Conservation (phyloP, 2,113 vertebrate species). For the Melanocharis versteri region DNA sequence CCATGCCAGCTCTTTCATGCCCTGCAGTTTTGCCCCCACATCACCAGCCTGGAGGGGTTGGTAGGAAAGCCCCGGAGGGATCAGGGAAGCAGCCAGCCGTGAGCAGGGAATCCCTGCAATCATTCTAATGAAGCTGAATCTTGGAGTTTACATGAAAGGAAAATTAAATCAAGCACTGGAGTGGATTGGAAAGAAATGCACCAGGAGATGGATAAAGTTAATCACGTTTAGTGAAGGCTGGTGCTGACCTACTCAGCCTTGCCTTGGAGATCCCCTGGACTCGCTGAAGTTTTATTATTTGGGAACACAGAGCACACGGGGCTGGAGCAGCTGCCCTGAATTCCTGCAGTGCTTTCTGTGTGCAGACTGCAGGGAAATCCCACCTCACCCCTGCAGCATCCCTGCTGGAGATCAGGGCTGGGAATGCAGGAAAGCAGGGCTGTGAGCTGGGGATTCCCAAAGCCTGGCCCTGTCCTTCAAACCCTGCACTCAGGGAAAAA, state of each 20-base stretch:
- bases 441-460: accelerated
- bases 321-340: background rate
- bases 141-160: slow-evolving; percentile 58
- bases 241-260: slow-evolving; percentile 50
- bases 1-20: background rate
- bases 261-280: background rate
- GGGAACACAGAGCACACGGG: background rate
- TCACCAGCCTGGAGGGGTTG: background rate
- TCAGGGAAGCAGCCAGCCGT: slow-evolving; percentile 10
- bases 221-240: slow-evolving; percentile 42
- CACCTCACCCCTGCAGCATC: background rate
- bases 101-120: slow-evolving; percentile 43
- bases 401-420: accelerated
- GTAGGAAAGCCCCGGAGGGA: slow-evolving; percentile 5
- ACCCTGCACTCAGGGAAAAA: background rate
- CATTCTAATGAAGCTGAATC: slow-evolving; percentile 51
- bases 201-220: slow-evolving; percentile 60
- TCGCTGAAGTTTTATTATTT: background rate
- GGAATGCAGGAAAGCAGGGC: background rate
- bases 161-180: slow-evolving; percentile 66
- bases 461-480: background rate
- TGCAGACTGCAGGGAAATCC: background rate
- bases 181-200: slow-evolving; percentile 58
- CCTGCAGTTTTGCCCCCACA: background rate
- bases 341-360: background rate